A percentile compares a stretch with the other conserved stretches of the same genome.
These are phyloP conservation scores for Dendrolimus houi DNA, from an alignment of 2,888 invertebrate genomes.

Conservation along the genomic window DNA sequence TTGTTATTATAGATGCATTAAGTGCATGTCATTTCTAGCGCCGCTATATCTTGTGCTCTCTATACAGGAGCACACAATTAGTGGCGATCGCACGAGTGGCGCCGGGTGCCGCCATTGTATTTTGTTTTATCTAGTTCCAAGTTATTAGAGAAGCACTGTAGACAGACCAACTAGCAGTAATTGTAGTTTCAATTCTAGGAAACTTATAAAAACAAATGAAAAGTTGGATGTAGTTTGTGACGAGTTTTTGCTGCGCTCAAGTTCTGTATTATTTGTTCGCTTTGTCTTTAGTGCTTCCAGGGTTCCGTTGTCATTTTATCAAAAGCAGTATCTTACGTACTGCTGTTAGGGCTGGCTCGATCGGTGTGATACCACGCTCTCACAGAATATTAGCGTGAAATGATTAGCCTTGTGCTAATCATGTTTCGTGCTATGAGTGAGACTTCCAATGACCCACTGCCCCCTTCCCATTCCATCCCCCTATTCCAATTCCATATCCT, in stretches of 20 bases:
- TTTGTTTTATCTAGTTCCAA: conserved; percentile 32
- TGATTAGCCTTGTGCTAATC: too few relatives aligned
- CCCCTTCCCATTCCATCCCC: too few relatives aligned
- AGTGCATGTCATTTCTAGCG: conserved; percentile 9
- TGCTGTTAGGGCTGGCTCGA: too few relatives aligned
- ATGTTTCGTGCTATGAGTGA: too few relatives aligned
- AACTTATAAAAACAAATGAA: conserved; percentile 7
- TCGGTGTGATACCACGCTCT: too few relatives aligned
- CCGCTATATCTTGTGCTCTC: conserved; percentile 12
- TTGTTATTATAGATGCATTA: neutral
- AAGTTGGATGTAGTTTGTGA: neutral
- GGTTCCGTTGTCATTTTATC: too few relatives aligned
- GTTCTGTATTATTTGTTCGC: too few relatives aligned
- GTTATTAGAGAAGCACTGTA: conserved; percentile 20
- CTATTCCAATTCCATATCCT: too few relatives aligned
- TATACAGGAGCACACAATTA: conserved; percentile 39
- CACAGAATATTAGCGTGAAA: too few relatives aligned
- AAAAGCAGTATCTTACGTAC: too few relatives aligned
- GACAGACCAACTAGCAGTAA: neutral
- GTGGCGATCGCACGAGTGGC: conserved; percentile 20
- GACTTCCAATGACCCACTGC: too few relatives aligned
- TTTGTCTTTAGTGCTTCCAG: too few relatives aligned
- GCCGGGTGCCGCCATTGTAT: conserved; percentile 21
- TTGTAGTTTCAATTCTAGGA: conserved; percentile 9
- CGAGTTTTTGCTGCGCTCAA: neutral